Conservation (phyloP, 2,113 vertebrate species). For the Mormoops blainvillei region DNA sequence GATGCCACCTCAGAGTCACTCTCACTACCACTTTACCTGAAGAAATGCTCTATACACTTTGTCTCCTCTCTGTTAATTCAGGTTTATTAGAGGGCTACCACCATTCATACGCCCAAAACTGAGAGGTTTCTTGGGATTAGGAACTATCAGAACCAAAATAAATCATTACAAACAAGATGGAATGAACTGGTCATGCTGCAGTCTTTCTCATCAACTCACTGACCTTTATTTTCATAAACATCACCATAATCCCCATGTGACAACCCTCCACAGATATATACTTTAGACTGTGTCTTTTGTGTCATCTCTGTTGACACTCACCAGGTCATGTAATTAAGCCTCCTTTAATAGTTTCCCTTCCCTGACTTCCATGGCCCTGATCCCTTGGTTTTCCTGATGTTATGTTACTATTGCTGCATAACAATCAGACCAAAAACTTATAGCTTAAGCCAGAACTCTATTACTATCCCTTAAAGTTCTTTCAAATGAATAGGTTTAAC, state of each 20-base stretch:
- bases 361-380: background rate
- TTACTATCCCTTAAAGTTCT: background rate
- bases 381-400: background rate
- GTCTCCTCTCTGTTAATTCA: background rate
- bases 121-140: background rate
- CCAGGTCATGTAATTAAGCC: background rate
- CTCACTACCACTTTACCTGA: background rate
- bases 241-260: background rate
- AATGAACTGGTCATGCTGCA: background rate
- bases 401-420: background rate
- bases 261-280: background rate
- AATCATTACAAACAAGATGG: background rate
- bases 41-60: background rate
- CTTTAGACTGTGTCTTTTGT: background rate
- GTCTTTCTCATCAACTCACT: background rate
- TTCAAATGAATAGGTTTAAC: background rate
- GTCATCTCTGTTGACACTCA: background rate
- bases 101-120: background rate
- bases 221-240: background rate
- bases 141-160: background rate
- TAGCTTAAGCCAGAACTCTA: background rate
- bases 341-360: background rate
- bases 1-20: background rate
- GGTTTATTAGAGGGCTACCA: background rate
- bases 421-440: background rate